A percentile compares a stretch with the other conserved stretches of the same genome.
Conservation (phyloP, 2,113 vertebrate genomes). For the Onychostruthus taczanowskii region DNA sequence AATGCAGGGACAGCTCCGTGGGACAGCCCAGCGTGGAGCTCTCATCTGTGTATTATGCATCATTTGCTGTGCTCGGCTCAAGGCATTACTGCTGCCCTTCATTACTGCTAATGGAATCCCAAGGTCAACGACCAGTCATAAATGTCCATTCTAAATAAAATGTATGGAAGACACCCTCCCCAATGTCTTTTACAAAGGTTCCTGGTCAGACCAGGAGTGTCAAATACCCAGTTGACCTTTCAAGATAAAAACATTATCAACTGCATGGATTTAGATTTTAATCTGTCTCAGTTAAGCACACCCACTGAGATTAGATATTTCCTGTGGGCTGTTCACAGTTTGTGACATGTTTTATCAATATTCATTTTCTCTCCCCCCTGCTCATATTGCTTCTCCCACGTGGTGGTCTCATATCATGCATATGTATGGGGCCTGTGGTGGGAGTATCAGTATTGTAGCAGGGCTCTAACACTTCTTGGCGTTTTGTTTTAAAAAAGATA, state of each 20-base stretch:
- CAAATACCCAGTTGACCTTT: conserved; percentile 70
- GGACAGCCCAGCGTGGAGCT: background rate
- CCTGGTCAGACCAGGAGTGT: conserved; percentile 52
- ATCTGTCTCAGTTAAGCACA: conserved; percentile 55
- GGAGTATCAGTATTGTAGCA: background rate
- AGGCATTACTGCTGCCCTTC: conserved; percentile 60
- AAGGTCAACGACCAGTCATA: conserved; percentile 74
- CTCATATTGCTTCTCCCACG: background rate
- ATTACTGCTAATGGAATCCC: conserved; percentile 75
- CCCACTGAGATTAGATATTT: conserved; percentile 23
- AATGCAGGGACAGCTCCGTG: background rate
- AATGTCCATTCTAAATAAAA: conserved; percentile 74
- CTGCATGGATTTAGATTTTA: conserved; percentile 59
- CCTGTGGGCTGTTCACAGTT: conserved; percentile 12
- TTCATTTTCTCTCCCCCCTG: background rate
- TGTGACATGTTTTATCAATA: conserved; percentile 1
- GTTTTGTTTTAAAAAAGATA: background rate
- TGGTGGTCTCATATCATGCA: background rate
- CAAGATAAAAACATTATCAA: conserved; percentile 56
- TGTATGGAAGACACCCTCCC: conserved; percentile 61
- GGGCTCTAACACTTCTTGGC: background rate
- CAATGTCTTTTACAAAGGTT: conserved; percentile 59
- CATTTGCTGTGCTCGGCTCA: conserved; percentile 56
- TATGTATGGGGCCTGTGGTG: background rate
- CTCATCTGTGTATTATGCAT: conserved; percentile 9